Base-by-base conservation (phyloP, 2,113 vertebrate genomes). In the Connochaetes taurinus region DNA sequence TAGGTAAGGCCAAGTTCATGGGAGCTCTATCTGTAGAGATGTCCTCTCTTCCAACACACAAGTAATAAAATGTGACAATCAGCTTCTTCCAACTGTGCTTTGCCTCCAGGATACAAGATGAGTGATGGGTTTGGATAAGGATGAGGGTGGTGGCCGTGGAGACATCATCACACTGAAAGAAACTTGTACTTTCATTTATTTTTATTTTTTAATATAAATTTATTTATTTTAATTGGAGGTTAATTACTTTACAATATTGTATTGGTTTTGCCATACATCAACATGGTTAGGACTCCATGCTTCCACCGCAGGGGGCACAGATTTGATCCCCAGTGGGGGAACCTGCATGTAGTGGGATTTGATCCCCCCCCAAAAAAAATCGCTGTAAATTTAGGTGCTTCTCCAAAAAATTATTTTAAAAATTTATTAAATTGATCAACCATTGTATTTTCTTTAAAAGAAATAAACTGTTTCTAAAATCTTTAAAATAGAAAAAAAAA, bases 1-100 rank as follows among this genome's bases (percentile, higher is more conserved):
- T 23, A 31, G 58, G 21, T 2, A 2, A 0, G 0, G 1, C 16
- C 33, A 64, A 29, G 33, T 64, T n/a, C 80, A 47, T 7, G 19
- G 50, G 53, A 74, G 58, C n/a, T 7, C 29, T 9, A 0, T 53
- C 17, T 45, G 3, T 7, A 10, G 4, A 15, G 8, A 1, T 31
- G 84, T 19, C n/a, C 74, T 71, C 58, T 40, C 47, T 33, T 64
- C 31, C 60, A 81, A 16, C 19, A 15, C 1, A 5, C 58, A 89
- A 82, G 60, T 25, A n/a, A 81, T 33, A 17, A n/a, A 21, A 47
- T 5, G 2, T 21, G 55, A 80, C 62, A n/a, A 36, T 25, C 4
- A 27, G 33, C 7, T 58, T 16, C 64, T 76, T 82, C 76, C n/a
- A 40, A 15, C 27, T 5, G 29, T 23, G 55, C 0, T 3, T 43